A percentile compares a stretch with the other conserved stretches of the same genome.
These are phyloP conservation scores for Zeus faber DNA, from an alignment of 2,113 vertebrate genomes.

Conservation along the genomic window DNA sequence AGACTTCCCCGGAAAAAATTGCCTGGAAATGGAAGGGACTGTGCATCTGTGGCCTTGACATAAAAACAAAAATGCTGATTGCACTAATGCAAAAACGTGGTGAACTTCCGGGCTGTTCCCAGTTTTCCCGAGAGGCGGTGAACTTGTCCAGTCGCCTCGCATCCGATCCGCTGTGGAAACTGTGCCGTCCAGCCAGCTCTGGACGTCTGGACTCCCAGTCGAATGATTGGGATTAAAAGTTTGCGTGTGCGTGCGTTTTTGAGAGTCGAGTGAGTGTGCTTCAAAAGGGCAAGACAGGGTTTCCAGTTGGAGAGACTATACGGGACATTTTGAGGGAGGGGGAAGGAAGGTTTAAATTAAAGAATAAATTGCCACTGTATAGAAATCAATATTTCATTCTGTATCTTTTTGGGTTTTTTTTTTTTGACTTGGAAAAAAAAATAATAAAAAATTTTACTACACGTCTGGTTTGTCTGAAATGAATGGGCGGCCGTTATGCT, in stretches of 20 bases:
- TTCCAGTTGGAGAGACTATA: constrained; percentile 55
- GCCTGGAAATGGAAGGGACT: constrained; percentile 34
- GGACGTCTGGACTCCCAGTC: constrained; percentile 49
- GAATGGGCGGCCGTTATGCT: too few species aligned
- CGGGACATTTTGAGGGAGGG: constrained; percentile 27
- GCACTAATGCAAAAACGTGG: constrained; percentile 33
- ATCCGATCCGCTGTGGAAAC: constrained; percentile 39
- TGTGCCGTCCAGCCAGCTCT: constrained; percentile 45
- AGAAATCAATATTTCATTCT: constrained; percentile 72
- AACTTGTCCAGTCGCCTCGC: constrained; percentile 28
- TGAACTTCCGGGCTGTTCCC: constrained; percentile 10
- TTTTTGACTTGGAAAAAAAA: constrained; percentile 70
- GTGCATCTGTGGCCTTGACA: constrained; percentile 31
- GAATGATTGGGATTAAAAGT: constrained; percentile 33
- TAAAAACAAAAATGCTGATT: constrained; percentile 29
- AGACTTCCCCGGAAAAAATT: constrained; percentile 20
- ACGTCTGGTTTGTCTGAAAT: too few species aligned
- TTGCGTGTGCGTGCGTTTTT: constrained; percentile 18
- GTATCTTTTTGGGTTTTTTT: constrained; percentile 70
- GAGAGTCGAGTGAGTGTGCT: constrained; percentile 10
- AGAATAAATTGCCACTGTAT: constrained; percentile 71
- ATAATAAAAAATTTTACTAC: constrained; percentile 79
- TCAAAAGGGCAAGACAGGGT: constrained; percentile 59
- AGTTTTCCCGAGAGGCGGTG: constrained; percentile 1
- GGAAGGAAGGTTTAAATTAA: constrained; percentile 72